Conservation (phyloP, 2,888 invertebrate species). For the Clepsis dumicolana region DNA sequence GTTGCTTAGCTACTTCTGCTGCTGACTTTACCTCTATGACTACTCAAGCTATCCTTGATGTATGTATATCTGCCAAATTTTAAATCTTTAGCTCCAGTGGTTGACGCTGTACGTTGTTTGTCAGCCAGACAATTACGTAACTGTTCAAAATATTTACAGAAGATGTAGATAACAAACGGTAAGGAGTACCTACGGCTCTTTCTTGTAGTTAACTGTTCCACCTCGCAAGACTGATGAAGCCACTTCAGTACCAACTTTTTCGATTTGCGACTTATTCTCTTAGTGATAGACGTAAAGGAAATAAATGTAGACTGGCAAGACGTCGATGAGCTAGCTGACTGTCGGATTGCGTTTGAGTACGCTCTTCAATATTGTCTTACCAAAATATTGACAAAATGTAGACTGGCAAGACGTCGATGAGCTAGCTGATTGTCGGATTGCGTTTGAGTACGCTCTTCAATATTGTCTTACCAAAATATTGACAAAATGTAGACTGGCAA, state of each 20-base stretch:
- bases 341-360: background rate
- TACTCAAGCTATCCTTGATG: no score
- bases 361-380: no score
- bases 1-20: no score
- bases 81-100: no score
- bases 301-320: background rate
- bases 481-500: background rate
- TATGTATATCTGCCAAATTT: no score
- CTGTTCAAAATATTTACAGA: no score
- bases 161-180: background rate
- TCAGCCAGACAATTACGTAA: no score
- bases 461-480: no score
- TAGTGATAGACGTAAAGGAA: background rate
- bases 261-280: background rate
- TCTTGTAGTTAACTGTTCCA: background rate
- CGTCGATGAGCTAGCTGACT: background rate
- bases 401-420: background rate
- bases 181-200: no score
- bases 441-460: background rate
- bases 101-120: no score
- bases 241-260: background rate
- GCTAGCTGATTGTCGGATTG: background rate
- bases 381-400: background rate
- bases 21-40: no score
- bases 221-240: background rate